Base-by-base conservation (phyloP, 2,888 invertebrate species). In the Pycnomerus fuliginosus region DNA sequence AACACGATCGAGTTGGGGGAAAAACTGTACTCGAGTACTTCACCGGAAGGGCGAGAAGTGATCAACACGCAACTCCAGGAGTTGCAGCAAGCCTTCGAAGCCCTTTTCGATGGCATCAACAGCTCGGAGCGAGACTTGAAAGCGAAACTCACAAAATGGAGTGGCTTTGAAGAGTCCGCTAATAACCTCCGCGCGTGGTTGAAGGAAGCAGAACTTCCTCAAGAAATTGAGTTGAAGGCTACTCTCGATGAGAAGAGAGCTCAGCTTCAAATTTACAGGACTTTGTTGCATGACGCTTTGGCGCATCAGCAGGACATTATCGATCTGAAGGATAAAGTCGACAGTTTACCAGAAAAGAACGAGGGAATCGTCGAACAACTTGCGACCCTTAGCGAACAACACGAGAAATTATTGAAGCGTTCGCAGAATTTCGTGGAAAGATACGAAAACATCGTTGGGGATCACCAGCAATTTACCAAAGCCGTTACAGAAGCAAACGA, bases 241-340 rank as follows among this genome's bases (percentile, higher is more conserved):
- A 92, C 90, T 0, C 73, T 95, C 45, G 94, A 95, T 70, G 95
- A 95, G 68, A 96, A 96, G 71, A 84, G 90, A 47, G 85, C 84
- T 25, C 92, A 94, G 69, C 73, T 95, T 23, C 90, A 90, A 67
- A 79, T 84, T 0, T 95, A 95, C 62, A 82, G 92, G 60, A 81
- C 83, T 33, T 76, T 87, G 44, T 76, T 92, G 22, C 90, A 90
- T 68, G 93, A 94, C 59, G 85, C 90, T 3, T 78, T 85, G 37
- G 80, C 85, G 20, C 90, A 92, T 69, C 90, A 93, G 66, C 88
- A 91, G 65, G 89, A 90, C 52, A 79, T 95, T 23, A 78, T 85
- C 12, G 87, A 90, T 66, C 76, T 96, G 23, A 82, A 85, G 56
- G 86, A 88, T 56, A 87, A 88, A 60, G 83, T 86, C 0, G 85